Percentiles rank a stretch among this genome's conserved stretches.
Conservation (phyloP, 2,113 vertebrate species). For the Scortum barcoo region DNA sequence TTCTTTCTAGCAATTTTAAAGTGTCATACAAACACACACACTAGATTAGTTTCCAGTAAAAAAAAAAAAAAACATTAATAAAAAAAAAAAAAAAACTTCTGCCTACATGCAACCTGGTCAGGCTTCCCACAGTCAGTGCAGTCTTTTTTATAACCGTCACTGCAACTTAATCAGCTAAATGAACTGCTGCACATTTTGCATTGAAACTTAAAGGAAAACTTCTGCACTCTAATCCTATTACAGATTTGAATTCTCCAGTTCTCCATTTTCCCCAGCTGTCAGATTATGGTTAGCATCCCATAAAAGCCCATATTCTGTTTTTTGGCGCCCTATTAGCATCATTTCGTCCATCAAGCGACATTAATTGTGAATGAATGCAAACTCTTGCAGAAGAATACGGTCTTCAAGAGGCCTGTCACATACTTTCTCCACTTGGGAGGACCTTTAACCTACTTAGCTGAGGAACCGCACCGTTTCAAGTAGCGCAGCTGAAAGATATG, state of each 20-base stretch:
- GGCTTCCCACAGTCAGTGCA: background rate
- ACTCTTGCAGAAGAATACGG: conserved; percentile 86
- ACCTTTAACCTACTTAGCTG: conserved; percentile 88
- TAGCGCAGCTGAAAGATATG: conserved; percentile 84
- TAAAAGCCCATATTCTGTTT: conserved; percentile 72
- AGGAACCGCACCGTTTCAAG: conserved; percentile 84
- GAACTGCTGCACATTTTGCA: conserved; percentile 1
- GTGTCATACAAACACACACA: background rate
- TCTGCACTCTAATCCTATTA: conserved; percentile 49
- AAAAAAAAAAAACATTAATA: background rate
- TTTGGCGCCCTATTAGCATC: conserved; percentile 86
- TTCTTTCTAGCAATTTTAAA: background rate
- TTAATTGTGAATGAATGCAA: conserved; percentile 89
- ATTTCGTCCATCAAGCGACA: conserved; percentile 88
- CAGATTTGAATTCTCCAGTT: conserved; percentile 28
- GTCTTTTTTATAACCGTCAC: background rate
- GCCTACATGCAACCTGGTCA: background rate
- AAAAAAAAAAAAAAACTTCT: background rate
- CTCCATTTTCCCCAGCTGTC: conserved; percentile 26
- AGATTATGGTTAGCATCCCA: conserved; percentile 63
- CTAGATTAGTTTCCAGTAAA: background rate
- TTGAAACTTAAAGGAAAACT: conserved; percentile 24
- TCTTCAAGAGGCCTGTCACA: conserved; percentile 88
- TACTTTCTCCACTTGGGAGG: conserved; percentile 87
- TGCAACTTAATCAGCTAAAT: conserved; percentile 33